Base-by-base conservation (phyloP, 1,140 invertebrate species). In the Potamilus streckersoni region DNA sequence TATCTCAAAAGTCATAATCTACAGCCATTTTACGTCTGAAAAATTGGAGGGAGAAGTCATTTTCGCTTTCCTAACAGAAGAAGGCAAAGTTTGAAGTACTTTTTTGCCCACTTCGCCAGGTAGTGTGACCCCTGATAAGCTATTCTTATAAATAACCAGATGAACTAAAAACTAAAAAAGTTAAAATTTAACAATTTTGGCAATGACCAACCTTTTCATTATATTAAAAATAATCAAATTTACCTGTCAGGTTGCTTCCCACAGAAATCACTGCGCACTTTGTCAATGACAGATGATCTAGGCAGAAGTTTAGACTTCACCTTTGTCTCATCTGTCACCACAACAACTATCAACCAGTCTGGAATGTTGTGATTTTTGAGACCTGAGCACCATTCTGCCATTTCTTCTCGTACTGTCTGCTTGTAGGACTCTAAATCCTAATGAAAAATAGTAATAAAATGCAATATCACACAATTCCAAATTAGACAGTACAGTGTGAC, bases 331-430 rank as follows among this genome's bases (percentile, higher is more conserved):
- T 96, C 95, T 69, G 95, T 95, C 91, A 97, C 96, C 57, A 98
- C 95, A 76, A 98, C 90, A 66, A 98, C 93, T 84, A 98, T 96
- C 92, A 98, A 93, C 97, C 96, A 98, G 90, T 98, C 97, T 74
- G 93, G 85, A 69, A 97, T 93, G 70, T 94, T 93, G 85, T 93
- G 92, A 74, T 92, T 92, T 79, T 92, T 92, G 76, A 98, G 90
- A 82, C 93, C 92, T 83, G 94, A 94, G 20, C 97, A 90, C 97
- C 97, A 98, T 81, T 91, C 90, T 88, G 96, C 94, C 80, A 98
- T 95, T 81, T 96, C 95, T 88, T 98, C 96, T 90, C 93, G 94
- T 14, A 96, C 92, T 69, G 91, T 93, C 68, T 93, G 92, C 91
- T 97, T 97, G 86, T 98, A 98, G 58, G 93, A 91, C 88, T 98